Evolutionary conservation across 2,888 invertebrate genomes (phyloP), one percentile per base, ranked within the genome.

Genomic region (Pammene aurita): DNA sequence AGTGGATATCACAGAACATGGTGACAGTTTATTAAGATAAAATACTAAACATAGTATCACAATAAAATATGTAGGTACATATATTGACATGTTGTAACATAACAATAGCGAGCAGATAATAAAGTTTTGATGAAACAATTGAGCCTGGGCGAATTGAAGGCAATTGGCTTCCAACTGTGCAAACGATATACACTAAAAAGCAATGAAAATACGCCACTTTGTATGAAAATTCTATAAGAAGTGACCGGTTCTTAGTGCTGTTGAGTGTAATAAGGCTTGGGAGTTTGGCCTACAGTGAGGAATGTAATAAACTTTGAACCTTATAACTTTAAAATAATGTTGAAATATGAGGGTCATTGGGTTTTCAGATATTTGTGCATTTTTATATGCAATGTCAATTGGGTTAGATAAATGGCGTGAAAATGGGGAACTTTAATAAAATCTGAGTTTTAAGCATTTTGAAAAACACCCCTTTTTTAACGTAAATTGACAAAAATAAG

Each of bases 101-200:
- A n/a, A 38, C 18, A 61, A 50, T 35, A 57, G 6, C 4, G 0
- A 16, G 38, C 38, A 18, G 62, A 41, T 52, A 52, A 38, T 41
- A 9, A 62, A 13, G 44, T 14, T 60, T 14, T 48, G 16, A 41
- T 41, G 10, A 26, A 62, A 7, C 62, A 62, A 62, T 52, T 62
- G 50, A 35, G 14, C 1, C 18, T 14, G 14, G 34, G 5, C 48
- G 46, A 60, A 67, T 67, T 67, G 60, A 60, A 14, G 41, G 35
- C 66, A 67, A 67, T 67, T 67, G 66, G 54, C 14, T 5, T 35
- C 46, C 66, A 61, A 54, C 60, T 61, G 66, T 55, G 66, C 38
- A 38, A 54, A 66, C 48, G 13, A 48, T 42, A 7, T 42, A 42
- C 50, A 26, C 13, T 26, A 10, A 1, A 13, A 18, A 26, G 50